These are phyloP conservation scores for Lymantria dispar DNA, from an alignment of 2,888 invertebrate species.

Conservation along the genomic window DNA sequence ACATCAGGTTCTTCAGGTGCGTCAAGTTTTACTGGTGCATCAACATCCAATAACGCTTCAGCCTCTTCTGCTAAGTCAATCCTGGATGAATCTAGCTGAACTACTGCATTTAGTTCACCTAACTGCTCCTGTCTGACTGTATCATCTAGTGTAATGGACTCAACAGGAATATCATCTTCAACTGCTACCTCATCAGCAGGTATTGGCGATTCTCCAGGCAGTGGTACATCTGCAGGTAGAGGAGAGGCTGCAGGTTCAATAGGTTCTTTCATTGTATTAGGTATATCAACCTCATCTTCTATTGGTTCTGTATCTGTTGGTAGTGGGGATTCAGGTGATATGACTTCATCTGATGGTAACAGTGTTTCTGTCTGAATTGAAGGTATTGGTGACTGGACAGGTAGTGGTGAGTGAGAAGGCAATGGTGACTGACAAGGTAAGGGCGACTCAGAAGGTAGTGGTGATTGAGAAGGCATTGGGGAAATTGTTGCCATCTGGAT, in stretches of 20 bases:
- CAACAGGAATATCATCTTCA: background rate
- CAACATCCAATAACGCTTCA: background rate
- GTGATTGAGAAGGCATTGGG: conserved; percentile 26
- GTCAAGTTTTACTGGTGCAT: background rate
- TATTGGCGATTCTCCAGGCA: conserved; percentile 26
- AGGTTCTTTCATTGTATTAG: conserved; percentile 2
- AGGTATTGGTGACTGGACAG: conserved; percentile 26
- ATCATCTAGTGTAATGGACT: background rate
- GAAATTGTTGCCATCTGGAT: conserved; percentile 14
- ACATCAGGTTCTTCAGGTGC: background rate
- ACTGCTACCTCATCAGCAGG: conserved; percentile 12
- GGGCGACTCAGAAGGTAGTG: conserved; percentile 9
- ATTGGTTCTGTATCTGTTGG: conserved; percentile 2
- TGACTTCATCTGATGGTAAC: conserved; percentile 13
- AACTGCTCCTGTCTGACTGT: background rate
- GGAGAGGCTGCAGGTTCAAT: conserved; percentile 14
- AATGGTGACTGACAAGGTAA: conserved; percentile 11
- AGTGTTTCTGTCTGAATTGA: background rate
- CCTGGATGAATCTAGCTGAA: background rate
- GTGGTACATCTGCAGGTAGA: conserved; percentile 27
- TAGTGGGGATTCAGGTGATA: background rate
- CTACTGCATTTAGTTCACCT: background rate
- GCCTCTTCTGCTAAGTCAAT: background rate
- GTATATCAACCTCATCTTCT: background rate
- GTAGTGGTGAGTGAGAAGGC: conserved; percentile 29